Evolutionary conservation across 2,113 vertebrate genomes (phyloP).

Genomic region (Mus pahari): DNA sequence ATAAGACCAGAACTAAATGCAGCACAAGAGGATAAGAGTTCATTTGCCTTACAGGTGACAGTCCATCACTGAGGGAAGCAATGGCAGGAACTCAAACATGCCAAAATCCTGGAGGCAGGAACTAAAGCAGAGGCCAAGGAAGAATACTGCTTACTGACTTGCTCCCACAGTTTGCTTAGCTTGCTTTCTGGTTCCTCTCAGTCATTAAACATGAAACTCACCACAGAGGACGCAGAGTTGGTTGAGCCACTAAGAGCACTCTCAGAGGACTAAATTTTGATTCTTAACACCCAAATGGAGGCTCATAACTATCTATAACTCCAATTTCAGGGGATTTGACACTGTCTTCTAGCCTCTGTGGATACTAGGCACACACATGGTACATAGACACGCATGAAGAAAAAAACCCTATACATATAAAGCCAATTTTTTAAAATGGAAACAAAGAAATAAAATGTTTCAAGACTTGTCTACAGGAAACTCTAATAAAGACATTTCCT

Average conservation of each 20-base stretch:
- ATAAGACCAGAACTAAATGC: background rate
- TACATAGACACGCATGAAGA: background rate
- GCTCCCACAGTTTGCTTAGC: background rate
- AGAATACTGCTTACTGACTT: background rate
- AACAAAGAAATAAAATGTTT: background rate
- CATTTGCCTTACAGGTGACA: background rate
- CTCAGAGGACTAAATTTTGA: background rate
- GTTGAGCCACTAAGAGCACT: background rate
- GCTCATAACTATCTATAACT: background rate
- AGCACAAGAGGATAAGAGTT: background rate
- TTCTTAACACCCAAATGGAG: background rate
- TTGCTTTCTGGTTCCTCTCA: background rate
- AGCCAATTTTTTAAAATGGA: background rate
- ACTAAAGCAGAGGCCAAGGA: background rate
- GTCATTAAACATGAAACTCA: background rate
- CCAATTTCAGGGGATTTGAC: background rate
- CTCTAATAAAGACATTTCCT: background rate
- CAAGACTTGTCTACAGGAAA: background rate
- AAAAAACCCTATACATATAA: background rate
- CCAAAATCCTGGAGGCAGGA: background rate
- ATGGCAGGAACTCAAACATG: background rate
- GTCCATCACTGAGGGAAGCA: background rate
- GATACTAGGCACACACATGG: background rate
- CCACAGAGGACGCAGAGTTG: background rate
- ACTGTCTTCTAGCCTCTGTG: background rate